phyloP scores from a whole-genome alignment of 2,888 invertebrate species.

The Alloscopus bannaensis region DNA sequence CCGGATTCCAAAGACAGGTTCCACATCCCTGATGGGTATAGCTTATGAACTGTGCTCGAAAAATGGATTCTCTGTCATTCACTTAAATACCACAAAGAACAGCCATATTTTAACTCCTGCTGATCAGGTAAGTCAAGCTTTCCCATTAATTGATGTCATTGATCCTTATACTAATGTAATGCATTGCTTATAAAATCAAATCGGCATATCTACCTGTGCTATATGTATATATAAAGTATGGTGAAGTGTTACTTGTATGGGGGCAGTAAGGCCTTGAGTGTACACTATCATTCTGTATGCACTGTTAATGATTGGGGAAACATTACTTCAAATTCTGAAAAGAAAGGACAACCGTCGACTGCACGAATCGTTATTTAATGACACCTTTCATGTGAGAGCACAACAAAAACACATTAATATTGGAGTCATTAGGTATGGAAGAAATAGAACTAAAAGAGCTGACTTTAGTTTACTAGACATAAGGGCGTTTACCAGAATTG shows the following conservation, averaged over 20 bases:
- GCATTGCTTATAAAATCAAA: no score
- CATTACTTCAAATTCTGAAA: no score
- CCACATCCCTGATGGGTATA: conserved; percentile 95
- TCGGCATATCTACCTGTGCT: no score
- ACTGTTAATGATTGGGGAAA: no score
- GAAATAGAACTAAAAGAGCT: no score
- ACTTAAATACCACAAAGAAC: conserved; percentile 97
- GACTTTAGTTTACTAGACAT: background rate
- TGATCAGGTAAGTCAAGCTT: conserved; percentile 83
- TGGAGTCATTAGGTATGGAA: no score
- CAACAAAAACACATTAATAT: no score
- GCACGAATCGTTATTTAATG: background rate
- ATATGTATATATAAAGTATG: no score
- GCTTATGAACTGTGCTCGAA: conserved; percentile 89
- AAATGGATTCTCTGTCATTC: conserved; percentile 88
- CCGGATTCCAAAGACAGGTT: conserved; percentile 97
- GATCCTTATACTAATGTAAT: no score
- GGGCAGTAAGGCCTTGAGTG: no score
- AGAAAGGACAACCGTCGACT: conserved; percentile 10
- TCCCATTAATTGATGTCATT: background rate
- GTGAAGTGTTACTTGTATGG: no score
- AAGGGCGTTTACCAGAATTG: conserved; percentile 10
- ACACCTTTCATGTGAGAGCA: background rate
- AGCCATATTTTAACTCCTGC: conserved; percentile 94
- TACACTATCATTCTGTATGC: no score